These are phyloP conservation scores for Sebastiscus albofasciatus DNA, from an alignment of 2,797 vertebrate genomes.

Conservation along the genomic window DNA sequence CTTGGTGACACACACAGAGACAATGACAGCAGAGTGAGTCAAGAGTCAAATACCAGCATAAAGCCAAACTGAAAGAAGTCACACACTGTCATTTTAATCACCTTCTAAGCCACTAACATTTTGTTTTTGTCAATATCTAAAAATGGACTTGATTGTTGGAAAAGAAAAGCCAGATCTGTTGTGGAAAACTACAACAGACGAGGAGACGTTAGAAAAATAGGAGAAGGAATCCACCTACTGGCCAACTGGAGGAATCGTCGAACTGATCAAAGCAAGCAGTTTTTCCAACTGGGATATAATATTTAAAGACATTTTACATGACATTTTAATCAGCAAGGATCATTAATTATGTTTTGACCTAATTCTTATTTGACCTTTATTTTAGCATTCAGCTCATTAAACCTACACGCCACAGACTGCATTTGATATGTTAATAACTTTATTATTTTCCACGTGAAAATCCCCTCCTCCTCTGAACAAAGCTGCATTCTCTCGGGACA, in stretches of 20 bases:
- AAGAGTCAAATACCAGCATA: not conserved
- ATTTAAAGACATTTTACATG: slow-evolving; percentile 27
- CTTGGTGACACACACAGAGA: not conserved
- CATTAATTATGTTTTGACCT: slow-evolving; percentile 41
- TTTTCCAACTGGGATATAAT: not conserved
- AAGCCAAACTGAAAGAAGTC: not conserved
- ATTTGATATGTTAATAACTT: slow-evolving; percentile 61
- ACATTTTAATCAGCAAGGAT: slow-evolving; percentile 44
- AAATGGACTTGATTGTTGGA: not conserved
- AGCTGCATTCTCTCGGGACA: not conserved
- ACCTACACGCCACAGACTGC: not conserved
- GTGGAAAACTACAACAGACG: slow-evolving; percentile 43
- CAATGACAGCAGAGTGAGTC: slow-evolving; percentile 9
- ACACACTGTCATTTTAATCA: not conserved
- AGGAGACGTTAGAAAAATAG: slow-evolving; percentile 25
- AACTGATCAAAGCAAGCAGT: not conserved
- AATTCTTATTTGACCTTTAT: slow-evolving; percentile 48
- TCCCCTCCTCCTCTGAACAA: slow-evolving; percentile 5
- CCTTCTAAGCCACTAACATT: not conserved
- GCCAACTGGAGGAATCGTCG: slow-evolving; percentile 3
- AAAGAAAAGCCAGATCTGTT: not conserved
- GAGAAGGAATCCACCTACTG: slow-evolving; percentile 66
- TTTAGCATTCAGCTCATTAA: slow-evolving; percentile 54
- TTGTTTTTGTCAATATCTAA: not conserved
- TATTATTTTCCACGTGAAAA: not conserved